phyloP scores from a whole-genome alignment of 53 echinoderm and acorn worm species.

The Antedon mediterranea region DNA sequence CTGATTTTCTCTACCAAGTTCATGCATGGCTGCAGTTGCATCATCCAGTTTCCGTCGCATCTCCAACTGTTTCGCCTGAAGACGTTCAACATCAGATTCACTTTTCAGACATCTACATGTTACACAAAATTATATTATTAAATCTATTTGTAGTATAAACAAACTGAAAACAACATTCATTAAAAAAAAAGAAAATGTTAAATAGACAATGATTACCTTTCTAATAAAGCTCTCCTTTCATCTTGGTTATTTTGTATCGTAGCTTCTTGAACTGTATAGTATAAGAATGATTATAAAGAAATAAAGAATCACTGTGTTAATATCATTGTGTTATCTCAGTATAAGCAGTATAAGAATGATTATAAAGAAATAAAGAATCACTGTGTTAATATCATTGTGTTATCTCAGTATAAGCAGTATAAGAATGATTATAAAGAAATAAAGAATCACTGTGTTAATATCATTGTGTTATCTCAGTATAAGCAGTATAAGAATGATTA shows the following conservation, averaged over 20 bases:
- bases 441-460: too few species aligned
- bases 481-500: too few species aligned
- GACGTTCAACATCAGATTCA: conserved; percentile 71
- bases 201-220: conserved; percentile 36
- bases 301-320: too few species aligned
- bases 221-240: conserved; percentile 79
- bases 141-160: neutral
- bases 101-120: conserved; percentile 56
- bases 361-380: too few species aligned
- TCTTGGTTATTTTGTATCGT: conserved; percentile 92
- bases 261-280: conserved; percentile 65
- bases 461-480: too few species aligned
- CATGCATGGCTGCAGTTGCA: conserved; percentile 94
- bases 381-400: too few species aligned
- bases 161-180: neutral
- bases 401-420: too few species aligned
- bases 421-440: too few species aligned
- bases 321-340: too few species aligned
- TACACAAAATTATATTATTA: neutral
- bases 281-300: neutral
- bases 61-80: conserved; percentile 57
- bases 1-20: conserved; percentile 93
- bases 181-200: neutral
- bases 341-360: too few species aligned
- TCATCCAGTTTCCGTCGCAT: conserved; percentile 76